Evolutionary conservation across 2,888 invertebrate species (phyloP), one percentile per base, ranked within the genome.

Genomic region (Encarsia formosa): DNA sequence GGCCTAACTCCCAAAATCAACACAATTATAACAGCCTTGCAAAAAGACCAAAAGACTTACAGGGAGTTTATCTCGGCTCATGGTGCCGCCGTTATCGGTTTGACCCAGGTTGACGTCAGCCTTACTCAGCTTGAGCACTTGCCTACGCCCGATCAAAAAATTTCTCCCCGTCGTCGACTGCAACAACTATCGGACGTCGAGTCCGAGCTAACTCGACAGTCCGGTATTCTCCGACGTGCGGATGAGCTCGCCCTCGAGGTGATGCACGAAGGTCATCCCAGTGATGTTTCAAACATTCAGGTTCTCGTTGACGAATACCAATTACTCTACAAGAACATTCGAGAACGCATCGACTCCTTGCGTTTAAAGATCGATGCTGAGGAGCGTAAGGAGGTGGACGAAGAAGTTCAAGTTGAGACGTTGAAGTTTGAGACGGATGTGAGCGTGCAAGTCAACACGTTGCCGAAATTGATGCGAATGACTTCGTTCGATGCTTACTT

Each of bases 401-500:
- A 84, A 65, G 76, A 80, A 37, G 77, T 81, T 1, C 81, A 89
- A 76, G 87, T 88, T 9, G 85, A 89, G 57, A 88, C 88, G 0
- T 75, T 86, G 6, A 84, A 79, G 70, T 85, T 87, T 72, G 89
- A 88, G 66, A 83, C 83, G 15, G 89, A 91, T 64, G 82, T 83
- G 1, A 83, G 86, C 1, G 84, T 88, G 5, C 91, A 92, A 77
- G 91, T 91, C 2, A 85, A 91, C 66, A 92, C 91, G 0, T 73
- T 91, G 34, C 81, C 81, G 0, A 77, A 77, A 37, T 65, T 83
- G 39, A 76, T 79, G 39, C 75, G 79, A 18, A 82, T 85, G 76
- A 89, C 89, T 35, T 85, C 89, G 4, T 86, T 87, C 70, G 91
- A 91, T 66, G 91, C 90, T 1, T 92, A 91, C 67, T 75, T 84